phyloP scores from a whole-genome alignment of 2,797 vertebrate species.

The Rhincodon typus region DNA sequence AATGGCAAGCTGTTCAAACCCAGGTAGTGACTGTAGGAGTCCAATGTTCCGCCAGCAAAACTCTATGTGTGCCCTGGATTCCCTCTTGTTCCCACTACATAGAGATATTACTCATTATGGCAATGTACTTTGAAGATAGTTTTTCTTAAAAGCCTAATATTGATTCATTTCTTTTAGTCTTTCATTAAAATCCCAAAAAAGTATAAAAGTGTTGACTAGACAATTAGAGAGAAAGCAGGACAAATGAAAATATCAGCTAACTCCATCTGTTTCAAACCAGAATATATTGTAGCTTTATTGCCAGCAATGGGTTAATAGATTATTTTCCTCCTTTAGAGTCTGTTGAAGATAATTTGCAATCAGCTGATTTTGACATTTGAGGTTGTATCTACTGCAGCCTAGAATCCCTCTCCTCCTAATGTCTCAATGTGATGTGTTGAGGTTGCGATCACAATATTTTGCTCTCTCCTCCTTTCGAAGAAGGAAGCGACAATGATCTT shows the following conservation, averaged over 20 bases:
- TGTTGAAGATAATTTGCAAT: slow-evolving; percentile 22
- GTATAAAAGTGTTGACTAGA: neutral
- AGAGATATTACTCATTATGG: neutral
- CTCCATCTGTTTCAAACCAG: slow-evolving; percentile 8
- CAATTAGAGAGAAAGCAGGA: neutral
- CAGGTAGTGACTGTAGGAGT: neutral
- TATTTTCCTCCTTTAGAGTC: neutral
- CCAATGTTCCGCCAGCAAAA: neutral
- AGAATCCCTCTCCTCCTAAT: neutral
- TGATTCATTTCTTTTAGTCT: slow-evolving; percentile 26
- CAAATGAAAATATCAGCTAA: neutral
- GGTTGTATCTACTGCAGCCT: neutral
- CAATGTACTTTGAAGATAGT: neutral
- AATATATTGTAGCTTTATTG: neutral
- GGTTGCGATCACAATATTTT: neutral
- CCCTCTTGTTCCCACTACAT: too few species aligned
- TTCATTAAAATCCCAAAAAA: slow-evolving; percentile 24
- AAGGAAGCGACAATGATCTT: neutral
- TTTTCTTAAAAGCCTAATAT: neutral
- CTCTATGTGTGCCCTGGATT: neutral
- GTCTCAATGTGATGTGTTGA: neutral
- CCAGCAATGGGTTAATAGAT: slow-evolving; percentile 7
- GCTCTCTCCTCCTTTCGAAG: neutral
- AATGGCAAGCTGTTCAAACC: neutral
- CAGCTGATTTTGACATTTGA: slow-evolving; percentile 4